Evolutionary conservation across 2,113 vertebrate genomes (phyloP).

Genomic region (Protomyctophum bolini): DNA sequence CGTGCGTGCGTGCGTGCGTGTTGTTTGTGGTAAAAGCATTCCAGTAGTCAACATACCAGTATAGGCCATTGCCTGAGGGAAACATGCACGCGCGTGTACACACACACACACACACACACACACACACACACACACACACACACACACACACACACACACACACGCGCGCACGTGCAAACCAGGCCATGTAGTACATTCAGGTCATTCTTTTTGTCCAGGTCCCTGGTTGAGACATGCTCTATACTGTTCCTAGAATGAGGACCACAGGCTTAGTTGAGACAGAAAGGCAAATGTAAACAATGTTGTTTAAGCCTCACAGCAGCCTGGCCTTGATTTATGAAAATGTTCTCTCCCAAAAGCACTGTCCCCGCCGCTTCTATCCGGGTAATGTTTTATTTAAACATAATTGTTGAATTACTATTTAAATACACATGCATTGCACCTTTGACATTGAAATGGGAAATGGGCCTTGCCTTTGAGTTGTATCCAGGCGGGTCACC

Average conservation of each 20-base stretch:
- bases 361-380: too few relatives aligned
- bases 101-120: too few relatives aligned
- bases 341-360: neutral
- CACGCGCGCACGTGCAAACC: conserved; percentile 27
- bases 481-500: too few relatives aligned
- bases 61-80: conserved; percentile 39
- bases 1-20: neutral
- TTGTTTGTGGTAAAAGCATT: conserved; percentile 59
- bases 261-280: neutral
- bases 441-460: neutral
- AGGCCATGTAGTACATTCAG: conserved; percentile 45
- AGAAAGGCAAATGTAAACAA: neutral
- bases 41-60: conserved; percentile 52
- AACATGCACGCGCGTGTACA: neutral
- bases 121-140: neutral
- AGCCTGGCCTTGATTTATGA: neutral
- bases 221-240: conserved; percentile 49
- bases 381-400: neutral
- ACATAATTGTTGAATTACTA: neutral
- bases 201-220: conserved; percentile 56
- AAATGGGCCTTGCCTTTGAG: neutral
- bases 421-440: neutral
- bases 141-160: conserved; percentile 44
- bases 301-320: too few relatives aligned
- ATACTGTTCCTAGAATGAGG: conserved; percentile 6